Base-by-base conservation (phyloP, 2,797 vertebrate genomes). In the Nothura maculosa region DNA sequence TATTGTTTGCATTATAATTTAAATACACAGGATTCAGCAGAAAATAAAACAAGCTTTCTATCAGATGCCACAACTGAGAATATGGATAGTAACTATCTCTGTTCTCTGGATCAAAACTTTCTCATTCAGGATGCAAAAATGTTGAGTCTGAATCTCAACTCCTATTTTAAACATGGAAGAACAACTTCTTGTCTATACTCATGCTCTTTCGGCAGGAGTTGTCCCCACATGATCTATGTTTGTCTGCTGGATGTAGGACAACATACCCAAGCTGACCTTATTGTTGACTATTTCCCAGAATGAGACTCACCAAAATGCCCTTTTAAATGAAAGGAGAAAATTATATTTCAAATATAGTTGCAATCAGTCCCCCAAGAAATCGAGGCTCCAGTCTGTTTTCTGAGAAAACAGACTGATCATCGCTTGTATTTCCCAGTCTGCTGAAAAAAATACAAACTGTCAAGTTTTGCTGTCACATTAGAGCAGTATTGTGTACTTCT, bases 391-490 rank as follows among this genome's bases (percentile, higher is more conserved):
- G 32, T 25, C 43, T 88, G 76, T 63, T 11, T 45, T 70, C 48
- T 22, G 34, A 75, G 48, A 64, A 92, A 72, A 58, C 17, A 47
- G 3, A 36, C n/a, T n/a, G 34, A 70, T 60, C 28, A 36, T 48
- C 24, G 61, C 17, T 15, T 74, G 6, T 55, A 36, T 90, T 87
- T 81, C 54, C 47, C 38, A 43, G 21, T 61, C 58, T 32, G 32
- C 11, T 60, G 43, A 20, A 38, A 38, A 48, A 7, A 3, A 4
- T 0, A 14, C 0, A 1, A 40, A 12, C 14, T 36, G 66, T 55
- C 27, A 57, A 9, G 24, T 60, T 62, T 92, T 54, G 8, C 61
- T 25, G 10, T 34, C 47, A 18, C 6, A 24, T 90, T 40, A 19
- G 24, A 79, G 19, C 21, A 64, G 12, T 30, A 43, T 20, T 52